Base-by-base conservation (phyloP, 2,797 vertebrate genomes). In the Staurois parvus region DNA sequence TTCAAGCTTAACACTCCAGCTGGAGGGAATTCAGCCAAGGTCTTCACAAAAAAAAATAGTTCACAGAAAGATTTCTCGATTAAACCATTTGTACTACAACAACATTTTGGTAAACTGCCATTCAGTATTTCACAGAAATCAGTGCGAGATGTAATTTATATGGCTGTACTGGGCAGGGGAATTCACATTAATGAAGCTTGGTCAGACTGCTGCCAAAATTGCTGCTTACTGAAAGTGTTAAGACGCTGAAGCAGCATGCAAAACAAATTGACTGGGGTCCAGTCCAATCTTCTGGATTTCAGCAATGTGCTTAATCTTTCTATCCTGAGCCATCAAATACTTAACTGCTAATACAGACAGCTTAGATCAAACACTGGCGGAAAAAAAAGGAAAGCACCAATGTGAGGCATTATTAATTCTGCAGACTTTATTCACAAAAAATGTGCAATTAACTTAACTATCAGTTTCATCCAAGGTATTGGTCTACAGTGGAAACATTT, bases 261-360 rank as follows among this genome's bases (percentile, higher is more conserved):
- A 74, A 82, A 79, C 80, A 79, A 79, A 79, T 70, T 73, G 56
- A 74, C 80, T 82, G 80, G 56, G 70, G 52, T 68, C 52, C 17
- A 13, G 40, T 73, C 80, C 80, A 73, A 73, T 74, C 70, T 62
- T 32, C 52, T 72, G 34, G 29, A 42, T 82, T 82, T 66, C 19
- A 42, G 32, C 32, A 17, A 82, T 30, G 56, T 64, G 37, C 73
- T 66, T 42, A 82, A 82, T 82, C 52, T 59, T 82, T 66, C 69
- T n/a, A 73, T 73, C 69, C 52, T 17, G 45, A n/a, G 52, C 52
- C 66, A 79, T 34, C 26, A 66, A 40, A 40, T 32, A 19, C 52
- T 62, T 37, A 26, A 2, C 19, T n/a, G 10, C 42, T 70, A 69
- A 80, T 70, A n/a, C 42, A 52, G n/a, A 66, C 29, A 79, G 68